A percentile compares a stretch with the other conserved stretches of the same genome.
Conservation (phyloP, 92 coral and sea anemone genomes). For the Siderastrea siderea region DNA sequence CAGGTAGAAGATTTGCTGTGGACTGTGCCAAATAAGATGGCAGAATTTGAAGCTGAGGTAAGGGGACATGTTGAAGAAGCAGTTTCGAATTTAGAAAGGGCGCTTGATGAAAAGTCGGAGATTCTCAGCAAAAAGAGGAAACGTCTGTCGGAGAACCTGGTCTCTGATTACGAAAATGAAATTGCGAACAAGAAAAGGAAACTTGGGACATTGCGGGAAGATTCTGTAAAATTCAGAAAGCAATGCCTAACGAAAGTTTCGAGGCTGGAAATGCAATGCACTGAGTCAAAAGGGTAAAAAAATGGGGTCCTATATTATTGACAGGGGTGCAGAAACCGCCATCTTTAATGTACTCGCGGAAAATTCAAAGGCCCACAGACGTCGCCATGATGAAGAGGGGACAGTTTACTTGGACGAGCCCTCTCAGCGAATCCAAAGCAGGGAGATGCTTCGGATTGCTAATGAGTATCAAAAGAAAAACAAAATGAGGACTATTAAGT, state of each 20-base stretch:
- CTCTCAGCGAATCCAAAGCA: no score
- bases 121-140: background rate
- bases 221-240: background rate
- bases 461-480: constrained; percentile 21
- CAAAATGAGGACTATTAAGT: constrained; percentile 22
- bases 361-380: constrained; percentile 41
- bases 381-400: constrained; percentile 42
- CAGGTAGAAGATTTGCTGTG: background rate
- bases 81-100: background rate
- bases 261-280: background rate
- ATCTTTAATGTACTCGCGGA: constrained; percentile 38
- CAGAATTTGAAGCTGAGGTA: background rate
- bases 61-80: background rate
- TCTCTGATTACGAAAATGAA: background rate
- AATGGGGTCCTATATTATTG: constrained; percentile 18
- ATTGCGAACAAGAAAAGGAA: background rate
- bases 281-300: background rate
- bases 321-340: constrained; percentile 44
- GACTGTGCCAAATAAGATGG: background rate
- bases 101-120: background rate
- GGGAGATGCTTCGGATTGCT: no score
- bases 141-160: background rate
- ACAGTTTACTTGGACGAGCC: constrained; percentile 30
- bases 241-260: background rate
- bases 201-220: background rate